Evolutionary conservation across 2,797 vertebrate genomes (phyloP).

Genomic region (Ctenopoma multispine): DNA sequence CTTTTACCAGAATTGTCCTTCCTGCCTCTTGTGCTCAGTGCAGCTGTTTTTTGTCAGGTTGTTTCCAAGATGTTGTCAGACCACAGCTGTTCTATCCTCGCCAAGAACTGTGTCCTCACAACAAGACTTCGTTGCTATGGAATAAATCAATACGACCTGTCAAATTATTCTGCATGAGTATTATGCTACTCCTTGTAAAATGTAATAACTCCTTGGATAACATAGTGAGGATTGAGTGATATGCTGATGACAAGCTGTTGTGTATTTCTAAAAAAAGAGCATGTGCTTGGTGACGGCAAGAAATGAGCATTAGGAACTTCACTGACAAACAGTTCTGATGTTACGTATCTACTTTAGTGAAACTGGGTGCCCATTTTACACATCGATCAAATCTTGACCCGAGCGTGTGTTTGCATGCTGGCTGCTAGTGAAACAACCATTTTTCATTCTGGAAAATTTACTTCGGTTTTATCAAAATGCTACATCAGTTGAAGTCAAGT

Average conservation of each 20-base stretch:
- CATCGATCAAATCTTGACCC: no score
- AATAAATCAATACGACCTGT: slow-evolving; percentile 58
- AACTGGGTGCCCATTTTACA: no score
- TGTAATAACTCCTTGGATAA: slow-evolving; percentile 36
- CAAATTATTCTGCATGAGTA: slow-evolving; percentile 40
- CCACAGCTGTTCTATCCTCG: slow-evolving; percentile 67
- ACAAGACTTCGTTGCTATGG: slow-evolving; percentile 50
- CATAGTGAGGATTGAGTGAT: slow-evolving; percentile 30
- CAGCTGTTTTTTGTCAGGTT: slow-evolving; percentile 75
- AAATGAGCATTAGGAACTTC: slow-evolving; percentile 38
- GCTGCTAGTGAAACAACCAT: no score
- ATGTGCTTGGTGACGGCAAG: slow-evolving; percentile 45
- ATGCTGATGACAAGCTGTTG: slow-evolving; percentile 36
- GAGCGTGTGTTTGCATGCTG: no score
- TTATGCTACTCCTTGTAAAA: slow-evolving; percentile 44
- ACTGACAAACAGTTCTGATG: slow-evolving; percentile 29
- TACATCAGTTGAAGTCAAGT: no score
- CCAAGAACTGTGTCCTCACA: slow-evolving; percentile 61
- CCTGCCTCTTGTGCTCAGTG: slow-evolving; percentile 51
- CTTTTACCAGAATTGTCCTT: slow-evolving; percentile 69
- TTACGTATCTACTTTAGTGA: no score
- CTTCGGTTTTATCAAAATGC: no score
- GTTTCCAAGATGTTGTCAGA: slow-evolving; percentile 68
- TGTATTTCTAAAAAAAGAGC: slow-evolving; percentile 37
- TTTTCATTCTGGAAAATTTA: no score